Conservation (phyloP, 2,888 invertebrate genomes). For the Corbicula japonica region DNA sequence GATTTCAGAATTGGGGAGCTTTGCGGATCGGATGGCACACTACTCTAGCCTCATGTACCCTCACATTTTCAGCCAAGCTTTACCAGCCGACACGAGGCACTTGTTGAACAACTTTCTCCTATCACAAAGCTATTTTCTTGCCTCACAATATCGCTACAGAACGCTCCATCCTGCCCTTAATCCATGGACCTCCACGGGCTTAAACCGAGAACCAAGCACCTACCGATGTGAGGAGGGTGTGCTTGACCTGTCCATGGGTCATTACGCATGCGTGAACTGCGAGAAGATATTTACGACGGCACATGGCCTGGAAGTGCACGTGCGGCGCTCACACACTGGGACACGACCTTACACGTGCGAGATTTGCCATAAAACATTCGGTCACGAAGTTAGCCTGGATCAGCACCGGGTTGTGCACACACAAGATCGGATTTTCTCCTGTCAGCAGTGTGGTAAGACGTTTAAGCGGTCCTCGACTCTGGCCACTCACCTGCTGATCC, state of each 20-base stretch:
- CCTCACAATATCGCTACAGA: slow-evolving; percentile 45
- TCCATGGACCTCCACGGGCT: neutral
- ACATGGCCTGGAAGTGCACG: slow-evolving; percentile 98
- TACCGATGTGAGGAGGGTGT: slow-evolving; percentile 46
- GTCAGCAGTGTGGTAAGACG: slow-evolving; percentile 98
- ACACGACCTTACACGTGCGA: slow-evolving; percentile 92
- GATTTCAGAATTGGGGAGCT: slow-evolving; percentile 18
- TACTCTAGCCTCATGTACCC: slow-evolving; percentile 38
- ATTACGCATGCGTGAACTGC: slow-evolving; percentile 89
- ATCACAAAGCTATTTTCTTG: slow-evolving; percentile 62
- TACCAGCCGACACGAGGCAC: slow-evolving; percentile 56
- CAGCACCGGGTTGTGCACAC: slow-evolving; percentile 93
- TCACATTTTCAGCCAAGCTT: slow-evolving; percentile 31
- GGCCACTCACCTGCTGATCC: slow-evolving; percentile 98
- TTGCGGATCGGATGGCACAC: slow-evolving; percentile 7
- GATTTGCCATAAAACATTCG: slow-evolving; percentile 99
- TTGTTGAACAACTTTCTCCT: slow-evolving; percentile 67
- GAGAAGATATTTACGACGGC: slow-evolving; percentile 99
- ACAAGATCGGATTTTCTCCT: slow-evolving; percentile 89
- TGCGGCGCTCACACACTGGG: slow-evolving; percentile 95
- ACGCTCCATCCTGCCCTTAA: slow-evolving; percentile 3
- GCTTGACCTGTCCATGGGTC: slow-evolving; percentile 58
- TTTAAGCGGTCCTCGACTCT: slow-evolving; percentile 98
- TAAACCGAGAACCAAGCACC: neutral
- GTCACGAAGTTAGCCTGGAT: slow-evolving; percentile 96